Evolutionary conservation across 35 echinoderm and acorn worm species (phyloP), one percentile per base, ranked within the genome.

Genomic region (Apostichopus parvimensis): DNA sequence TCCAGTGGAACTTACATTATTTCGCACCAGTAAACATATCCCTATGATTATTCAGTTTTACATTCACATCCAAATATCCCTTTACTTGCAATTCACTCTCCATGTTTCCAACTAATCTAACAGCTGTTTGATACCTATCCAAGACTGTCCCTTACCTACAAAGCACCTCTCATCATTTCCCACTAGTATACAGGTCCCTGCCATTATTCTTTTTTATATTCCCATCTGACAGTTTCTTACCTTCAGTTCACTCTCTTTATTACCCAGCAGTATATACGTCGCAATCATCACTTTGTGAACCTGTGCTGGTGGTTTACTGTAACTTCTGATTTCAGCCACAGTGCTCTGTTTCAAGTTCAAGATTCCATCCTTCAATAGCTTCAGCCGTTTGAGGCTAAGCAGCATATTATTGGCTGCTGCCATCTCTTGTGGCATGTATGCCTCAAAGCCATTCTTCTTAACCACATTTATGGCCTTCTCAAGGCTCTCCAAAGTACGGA

Each of bases 271-370:
- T 87, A 98, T 78, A 78, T 95, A 98, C n/a, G 96, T 98, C 57
- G 89, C 92, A 90, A 89, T 95, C 96, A 98, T 98, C 52, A 98
- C 94, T 86, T 92, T 95, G 57, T 98, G 96, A 23, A 98, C 96
- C 53, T 92, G 88, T 17, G 54, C 34, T 53, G 96, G 96, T 13
- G 96, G 96, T 80, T 98, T 98, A 84, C 77, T 77, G 87, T 98
- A 98, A 73, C 96, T 98, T 64, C 96, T 95, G 17, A 98, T 98
- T 78, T 98, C 96, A 57, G 96, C 94, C 79, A 98, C 96, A 0
- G 96, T 98, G 59, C 94, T 95, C 90, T 98, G 96, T 55, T 98
- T 98, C 56, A 98, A 77, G 79, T 98, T 98, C 52, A 98, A 88
- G 59, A 98, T 98, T 65, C 95, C 96, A 58, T 98, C 96, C 21